phyloP scores from a whole-genome alignment of 2,888 invertebrate genomes.

The Dyspetes luteomarginatus region DNA sequence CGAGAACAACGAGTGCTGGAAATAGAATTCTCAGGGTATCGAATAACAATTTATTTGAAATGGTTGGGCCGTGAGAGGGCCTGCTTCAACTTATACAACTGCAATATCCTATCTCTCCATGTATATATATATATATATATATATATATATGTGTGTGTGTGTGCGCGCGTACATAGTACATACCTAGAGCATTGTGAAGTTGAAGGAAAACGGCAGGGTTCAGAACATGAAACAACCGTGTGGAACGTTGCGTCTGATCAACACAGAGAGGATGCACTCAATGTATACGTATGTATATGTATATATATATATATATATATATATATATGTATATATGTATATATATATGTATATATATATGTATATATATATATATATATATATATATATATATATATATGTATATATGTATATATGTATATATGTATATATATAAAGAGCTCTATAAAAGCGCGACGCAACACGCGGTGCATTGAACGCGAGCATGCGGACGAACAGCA shows the following conservation, averaged over 20 bases:
- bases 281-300: slow-evolving; percentile 66
- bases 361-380: neutral
- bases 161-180: too few relatives aligned
- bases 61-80: slow-evolving; percentile 58
- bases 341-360: neutral
- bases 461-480: slow-evolving; percentile 31
- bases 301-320: too few relatives aligned
- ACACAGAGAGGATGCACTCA: slow-evolving; percentile 70
- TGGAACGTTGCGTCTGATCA: slow-evolving; percentile 66
- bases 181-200: slow-evolving; percentile 61
- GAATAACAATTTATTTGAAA: slow-evolving; percentile 81
- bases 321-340: neutral
- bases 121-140: slow-evolving; percentile 4
- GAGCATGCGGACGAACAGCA: slow-evolving; percentile 11
- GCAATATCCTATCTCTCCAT: slow-evolving; percentile 28
- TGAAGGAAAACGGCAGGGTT: slow-evolving; percentile 46
- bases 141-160: slow-evolving; percentile 19
- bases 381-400: neutral
- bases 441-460: slow-evolving; percentile 50
- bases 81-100: slow-evolving; percentile 19
- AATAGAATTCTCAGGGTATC: slow-evolving; percentile 83
- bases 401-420: neutral
- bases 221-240: slow-evolving; percentile 48
- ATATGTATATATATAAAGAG: slow-evolving; percentile 7
- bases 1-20: slow-evolving; percentile 67